Conservation (phyloP, 2,113 vertebrate species). For the Gavialis gangeticus region DNA sequence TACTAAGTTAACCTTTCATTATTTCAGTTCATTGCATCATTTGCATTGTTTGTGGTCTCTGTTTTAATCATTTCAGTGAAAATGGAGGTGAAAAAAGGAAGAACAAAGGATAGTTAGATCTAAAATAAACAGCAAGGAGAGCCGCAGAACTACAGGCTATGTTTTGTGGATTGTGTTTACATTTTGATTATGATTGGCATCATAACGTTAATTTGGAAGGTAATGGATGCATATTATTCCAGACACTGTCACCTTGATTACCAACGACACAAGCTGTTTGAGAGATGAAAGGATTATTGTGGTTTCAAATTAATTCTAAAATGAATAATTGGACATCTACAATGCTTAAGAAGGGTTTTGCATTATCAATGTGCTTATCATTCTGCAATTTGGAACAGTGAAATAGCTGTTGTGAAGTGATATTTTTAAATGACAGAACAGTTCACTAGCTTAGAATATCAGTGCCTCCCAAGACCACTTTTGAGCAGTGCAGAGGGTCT, state of each 20-base stretch:
- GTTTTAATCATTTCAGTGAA: background rate
- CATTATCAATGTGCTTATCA: background rate
- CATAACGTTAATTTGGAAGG: conserved; percentile 1
- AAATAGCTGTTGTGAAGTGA: conserved; percentile 26
- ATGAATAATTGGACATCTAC: conserved; percentile 32
- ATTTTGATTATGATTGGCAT: background rate
- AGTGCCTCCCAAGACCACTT: background rate
- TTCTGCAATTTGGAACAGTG: background rate
- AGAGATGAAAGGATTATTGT: conserved; percentile 35
- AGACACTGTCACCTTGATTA: conserved; percentile 37
- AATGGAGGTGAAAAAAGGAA: background rate
- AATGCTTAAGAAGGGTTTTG: conserved; percentile 9
- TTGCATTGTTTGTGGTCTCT: background rate
- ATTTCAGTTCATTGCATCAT: background rate
- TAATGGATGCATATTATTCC: conserved; percentile 17
- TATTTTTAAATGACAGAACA: background rate
- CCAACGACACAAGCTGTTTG: background rate
- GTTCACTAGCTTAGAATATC: conserved; percentile 18
- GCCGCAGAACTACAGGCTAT: background rate
- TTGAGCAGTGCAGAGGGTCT: background rate
- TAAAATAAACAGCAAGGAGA: background rate
- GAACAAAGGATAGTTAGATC: background rate
- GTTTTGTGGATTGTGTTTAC: conserved; percentile 5
- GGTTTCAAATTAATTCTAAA: conserved; percentile 43
- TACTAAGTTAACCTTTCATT: background rate